phyloP scores from a whole-genome alignment of 2,888 invertebrate species.

The Laspeyria flexula region DNA sequence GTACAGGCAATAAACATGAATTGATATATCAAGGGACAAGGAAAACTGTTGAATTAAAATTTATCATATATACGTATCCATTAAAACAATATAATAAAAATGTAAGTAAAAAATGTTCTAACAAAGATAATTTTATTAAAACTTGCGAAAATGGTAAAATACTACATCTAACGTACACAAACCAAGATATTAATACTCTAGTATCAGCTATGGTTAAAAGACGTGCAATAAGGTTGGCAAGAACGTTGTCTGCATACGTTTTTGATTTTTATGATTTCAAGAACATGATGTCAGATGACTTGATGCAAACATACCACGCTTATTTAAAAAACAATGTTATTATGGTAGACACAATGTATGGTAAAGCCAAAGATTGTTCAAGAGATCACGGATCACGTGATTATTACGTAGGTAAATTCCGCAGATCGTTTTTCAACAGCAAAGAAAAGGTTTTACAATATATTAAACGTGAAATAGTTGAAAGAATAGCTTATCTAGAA shows the following conservation, averaged over 20 bases:
- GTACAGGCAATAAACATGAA: background rate
- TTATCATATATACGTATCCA: background rate
- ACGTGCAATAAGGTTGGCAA: background rate
- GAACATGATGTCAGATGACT: background rate
- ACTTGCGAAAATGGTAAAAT: background rate
- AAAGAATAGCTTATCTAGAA: background rate
- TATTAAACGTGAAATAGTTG: background rate
- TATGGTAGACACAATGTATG: background rate
- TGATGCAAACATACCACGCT: background rate
- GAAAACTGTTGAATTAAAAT: background rate
- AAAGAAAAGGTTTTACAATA: background rate
- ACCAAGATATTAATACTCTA: background rate
- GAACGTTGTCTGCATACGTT: background rate
- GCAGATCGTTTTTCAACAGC: background rate
- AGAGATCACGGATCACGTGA: too few relatives aligned
- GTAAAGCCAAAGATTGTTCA: too few relatives aligned
- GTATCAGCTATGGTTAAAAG: background rate
- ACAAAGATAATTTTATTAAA: background rate
- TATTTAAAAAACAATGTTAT: background rate
- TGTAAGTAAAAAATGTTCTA: background rate
- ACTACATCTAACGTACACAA: background rate
- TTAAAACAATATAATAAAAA: background rate
- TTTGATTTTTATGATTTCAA: background rate
- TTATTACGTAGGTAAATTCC: background rate
- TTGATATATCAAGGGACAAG: background rate